Evolutionary conservation across 2,113 vertebrate species (phyloP), one percentile per base, ranked within the genome.

Genomic region (Leptobrachium ailaonicum): DNA sequence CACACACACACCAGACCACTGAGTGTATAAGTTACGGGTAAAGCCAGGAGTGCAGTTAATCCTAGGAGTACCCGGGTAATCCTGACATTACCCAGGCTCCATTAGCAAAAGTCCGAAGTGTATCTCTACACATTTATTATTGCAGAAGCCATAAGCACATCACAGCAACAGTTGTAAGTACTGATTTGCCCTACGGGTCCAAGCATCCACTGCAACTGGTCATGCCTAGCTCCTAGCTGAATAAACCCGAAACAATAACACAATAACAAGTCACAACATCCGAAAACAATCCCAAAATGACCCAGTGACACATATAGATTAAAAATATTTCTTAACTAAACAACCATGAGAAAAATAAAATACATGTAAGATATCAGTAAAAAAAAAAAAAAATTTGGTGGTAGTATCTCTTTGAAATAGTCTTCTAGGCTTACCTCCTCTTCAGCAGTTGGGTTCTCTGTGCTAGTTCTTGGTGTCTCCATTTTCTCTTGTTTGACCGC

Each of bases 401-500:
- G 20, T 8, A 12, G 54, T 12, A 8, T 1, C 54, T 56, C 6
- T 56, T 56, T 56, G 7, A 56, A 12, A 12, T 32, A 32, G 20
- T 32, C 20, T 32, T 32, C 0, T 32, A 32, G 20, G 20, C 4
- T 47, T 1, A 53, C 93, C 72, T 94, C 93, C 75, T 94, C 93
- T n/a, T n/a, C 20, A 0, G 85, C 71, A 0, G 87, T 77, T 0
- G 84, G 86, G 76, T 94, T 94, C 77, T 93, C 93, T 0, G 76
- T 0, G 0, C 88, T 84, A 0, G 83, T 8, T 13, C 90, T 84
- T 0, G 83, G 83, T 0, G 67, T 82, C 56, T 94, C 92, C 1
- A 87, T 76, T 20, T 93, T 93, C 82, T 94, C 93, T 81, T 93
- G 93, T 62, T 94, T 94, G 82, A 94, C 82, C 7, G 93, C 71